Evolutionary conservation across 2,113 vertebrate species (phyloP), one percentile per base, ranked within the genome.

Genomic region (Ursus arctos): DNA sequence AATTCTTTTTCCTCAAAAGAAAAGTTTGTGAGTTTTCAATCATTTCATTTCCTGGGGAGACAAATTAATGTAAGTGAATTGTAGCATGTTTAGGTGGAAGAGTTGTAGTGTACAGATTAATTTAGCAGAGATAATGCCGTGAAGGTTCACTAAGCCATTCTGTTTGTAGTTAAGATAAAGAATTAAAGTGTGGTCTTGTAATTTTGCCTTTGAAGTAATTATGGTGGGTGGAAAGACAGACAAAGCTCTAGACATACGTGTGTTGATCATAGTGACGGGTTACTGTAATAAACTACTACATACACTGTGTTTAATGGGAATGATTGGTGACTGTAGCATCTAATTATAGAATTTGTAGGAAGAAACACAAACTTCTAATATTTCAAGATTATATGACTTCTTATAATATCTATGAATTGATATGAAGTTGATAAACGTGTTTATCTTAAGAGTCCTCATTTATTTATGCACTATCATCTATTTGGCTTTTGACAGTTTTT

Each of bases 401-500:
- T 88, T 81, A 59, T 82, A 87, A 57, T 80, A 92, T 89, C 82
- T 87, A 77, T n/a, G 22, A 33, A 57, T 69, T 91, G 36, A 89
- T 72, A 21, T 69, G 22, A 88, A 77, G 43, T 4, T 76, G 49
- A 69, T 59, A 59, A 47, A 28, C 7, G 7, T 59, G 22, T 67
- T 63, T 88, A 88, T 93, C 91, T 93, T 94, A 8, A 90, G 8
- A 69, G 36, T 49, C 36, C 7, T 43, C 53, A 26, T 72, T 96
- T 94, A 88, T 57, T 84, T 91, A 15, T 40, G 6, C 2, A 33
- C 22, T 77, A 31, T 83, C 19, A 36, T 71, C 22, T 87, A 51
- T 67, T 91, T 95, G 33, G 36, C 14, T 92, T 95, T 90, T 69
- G 85, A 67, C n/a, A 77, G n/a, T 91, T 92, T 26, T 55, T 95